Base-by-base conservation (phyloP, 1,140 invertebrate genomes). In the Triops longicaudatus region DNA sequence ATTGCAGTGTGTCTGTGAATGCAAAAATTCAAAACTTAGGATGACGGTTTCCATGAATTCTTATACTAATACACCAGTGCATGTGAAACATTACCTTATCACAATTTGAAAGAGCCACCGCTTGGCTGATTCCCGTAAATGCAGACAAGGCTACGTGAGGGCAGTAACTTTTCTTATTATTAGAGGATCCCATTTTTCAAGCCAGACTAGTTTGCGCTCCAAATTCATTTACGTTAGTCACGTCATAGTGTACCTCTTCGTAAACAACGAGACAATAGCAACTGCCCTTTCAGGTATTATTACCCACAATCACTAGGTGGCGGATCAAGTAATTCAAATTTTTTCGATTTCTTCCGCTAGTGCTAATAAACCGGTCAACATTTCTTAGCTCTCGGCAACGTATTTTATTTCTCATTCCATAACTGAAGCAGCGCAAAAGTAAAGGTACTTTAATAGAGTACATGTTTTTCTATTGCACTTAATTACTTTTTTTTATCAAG, bases 1-100 rank as follows among this genome's bases (percentile, higher is more conserved):
- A 63, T 87, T 84, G 84, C 90, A 91, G 79, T 83, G 82, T 76
- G 84, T 50, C 76, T 77, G 27, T 22, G 43, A n/a, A 26, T 72
- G 17, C 14, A 77, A 77, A 77, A 0, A 37, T 37, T 37, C 2
- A 37, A 37, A 37, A 37, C 2, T 37, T 37, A 37, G 31, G 2
- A 37, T 37, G 2, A 37, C 7, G 31, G 31, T 37, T 37, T 37
- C 31, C 2, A 37, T 4, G 7, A 37, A 37, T 37, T 37, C 31
- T 37, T 37, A 37, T 37, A 37, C 31, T 37, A 4, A 7, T 37
- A 7, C 31, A n/a, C n/a, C n/a, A 37, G 31, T 4, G 7, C 31
- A 7, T 37, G 7, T 37, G 2, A 4, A 37, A 37, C 7, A 37
- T 63, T 63, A 63, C 50, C 22, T 3, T 63, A 63, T 63, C 50